Conservation (phyloP, 2,797 vertebrate genomes). For the Poliocrania exsul region DNA sequence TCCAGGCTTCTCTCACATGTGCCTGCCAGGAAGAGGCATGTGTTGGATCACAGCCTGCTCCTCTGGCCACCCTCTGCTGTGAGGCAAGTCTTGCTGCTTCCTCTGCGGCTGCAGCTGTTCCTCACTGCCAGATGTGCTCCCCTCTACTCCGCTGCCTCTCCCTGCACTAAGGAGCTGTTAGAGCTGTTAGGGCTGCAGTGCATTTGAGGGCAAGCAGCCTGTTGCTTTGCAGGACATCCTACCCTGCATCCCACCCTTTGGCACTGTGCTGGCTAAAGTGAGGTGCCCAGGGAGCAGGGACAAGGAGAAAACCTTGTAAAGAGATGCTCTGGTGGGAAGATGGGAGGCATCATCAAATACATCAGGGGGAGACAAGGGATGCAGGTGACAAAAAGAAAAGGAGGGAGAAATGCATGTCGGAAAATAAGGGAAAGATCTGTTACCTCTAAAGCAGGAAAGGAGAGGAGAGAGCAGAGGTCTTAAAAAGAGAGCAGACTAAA, state of each 20-base stretch:
- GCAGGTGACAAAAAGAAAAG: neutral
- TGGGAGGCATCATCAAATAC: accelerated
- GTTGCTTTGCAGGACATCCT: accelerated
- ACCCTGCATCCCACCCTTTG: too few relatives aligned
- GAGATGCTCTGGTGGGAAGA: neutral
- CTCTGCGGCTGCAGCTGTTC: neutral
- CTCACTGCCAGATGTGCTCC: neutral
- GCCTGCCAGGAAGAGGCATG: neutral
- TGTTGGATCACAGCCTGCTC: neutral
- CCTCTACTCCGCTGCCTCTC: neutral
- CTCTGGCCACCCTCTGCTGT: neutral
- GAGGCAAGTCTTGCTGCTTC: neutral
- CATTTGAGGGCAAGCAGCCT: neutral
- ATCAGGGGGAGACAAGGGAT: neutral
- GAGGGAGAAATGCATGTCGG: neutral
- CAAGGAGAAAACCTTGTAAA: neutral
- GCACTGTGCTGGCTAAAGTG: neutral
- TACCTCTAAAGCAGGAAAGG: neutral
- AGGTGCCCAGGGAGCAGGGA: neutral
- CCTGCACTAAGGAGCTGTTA: accelerated
- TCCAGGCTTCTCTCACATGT: accelerated
- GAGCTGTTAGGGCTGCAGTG: accelerated
- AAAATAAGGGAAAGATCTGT: neutral
- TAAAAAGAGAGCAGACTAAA: neutral
- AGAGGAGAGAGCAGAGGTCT: neutral